phyloP scores from a whole-genome alignment of 2,113 vertebrate genomes.

The Myiagra hebetior region DNA sequence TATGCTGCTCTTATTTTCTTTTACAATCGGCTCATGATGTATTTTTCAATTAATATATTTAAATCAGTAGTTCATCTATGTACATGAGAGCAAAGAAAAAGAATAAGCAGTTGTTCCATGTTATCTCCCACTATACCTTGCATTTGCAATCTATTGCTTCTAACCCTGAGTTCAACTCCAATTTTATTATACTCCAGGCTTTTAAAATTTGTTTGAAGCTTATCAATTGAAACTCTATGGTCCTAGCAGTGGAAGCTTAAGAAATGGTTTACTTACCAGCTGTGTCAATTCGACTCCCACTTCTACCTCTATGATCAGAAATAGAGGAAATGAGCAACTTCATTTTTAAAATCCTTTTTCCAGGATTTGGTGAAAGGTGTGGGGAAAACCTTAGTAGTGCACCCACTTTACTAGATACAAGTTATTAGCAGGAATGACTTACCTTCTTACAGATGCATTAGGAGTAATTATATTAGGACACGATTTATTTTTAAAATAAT shows the following conservation, averaged over 20 bases:
- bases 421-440: not conserved
- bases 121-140: not conserved
- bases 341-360: not conserved
- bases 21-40: not conserved
- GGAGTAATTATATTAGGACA: not conserved
- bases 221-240: not conserved
- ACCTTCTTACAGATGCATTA: not conserved
- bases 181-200: not conserved
- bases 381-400: not conserved
- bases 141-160: not conserved
- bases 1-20: not conserved
- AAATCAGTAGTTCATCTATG: not conserved
- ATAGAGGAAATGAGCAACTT: not conserved
- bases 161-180: not conserved
- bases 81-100: not conserved
- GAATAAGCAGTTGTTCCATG: not conserved
- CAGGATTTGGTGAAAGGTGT: not conserved
- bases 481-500: not conserved
- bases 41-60: not conserved
- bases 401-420: not conserved
- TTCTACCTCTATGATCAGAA: not conserved
- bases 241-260: not conserved
- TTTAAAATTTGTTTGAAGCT: conserved; percentile 32
- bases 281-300: not conserved
- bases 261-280: not conserved